Evolutionary conservation across 2,888 invertebrate species (phyloP).

Genomic region (Cinara cedri): DNA sequence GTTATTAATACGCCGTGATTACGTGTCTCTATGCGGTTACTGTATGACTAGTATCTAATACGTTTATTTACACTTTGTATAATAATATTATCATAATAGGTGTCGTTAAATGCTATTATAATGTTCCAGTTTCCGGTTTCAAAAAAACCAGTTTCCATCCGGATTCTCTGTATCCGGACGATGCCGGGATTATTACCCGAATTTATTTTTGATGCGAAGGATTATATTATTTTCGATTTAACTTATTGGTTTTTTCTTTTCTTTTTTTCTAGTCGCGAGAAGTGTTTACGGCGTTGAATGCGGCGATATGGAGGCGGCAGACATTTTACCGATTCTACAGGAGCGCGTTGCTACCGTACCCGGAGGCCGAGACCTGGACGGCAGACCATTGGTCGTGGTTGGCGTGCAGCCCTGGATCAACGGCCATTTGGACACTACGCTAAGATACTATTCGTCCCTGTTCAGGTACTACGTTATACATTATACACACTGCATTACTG

Average conservation of each 20-base stretch:
- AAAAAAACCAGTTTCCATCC: conserved; percentile 1
- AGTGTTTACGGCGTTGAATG: not conserved
- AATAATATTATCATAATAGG: too few relatives aligned
- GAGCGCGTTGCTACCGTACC: conserved; percentile 70
- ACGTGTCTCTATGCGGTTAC: not conserved
- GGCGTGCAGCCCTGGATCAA: conserved; percentile 68
- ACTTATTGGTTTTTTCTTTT: not conserved
- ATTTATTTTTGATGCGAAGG: not conserved
- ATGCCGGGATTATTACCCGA: not conserved
- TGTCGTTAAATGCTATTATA: too few relatives aligned
- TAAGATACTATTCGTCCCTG: conserved; percentile 67
- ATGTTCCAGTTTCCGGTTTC: too few relatives aligned
- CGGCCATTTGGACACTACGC: conserved; percentile 62
- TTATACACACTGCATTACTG: not conserved
- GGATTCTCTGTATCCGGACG: not conserved
- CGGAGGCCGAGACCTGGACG: conserved; percentile 72
- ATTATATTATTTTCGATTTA: not conserved
- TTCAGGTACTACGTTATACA: conserved; percentile 65
- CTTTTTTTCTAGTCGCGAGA: not conserved
- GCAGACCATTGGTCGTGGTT: conserved; percentile 70
- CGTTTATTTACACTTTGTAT: too few relatives aligned
- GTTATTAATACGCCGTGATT: too few relatives aligned
- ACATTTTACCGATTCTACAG: conserved; percentile 68
- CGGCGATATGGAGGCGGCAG: conserved; percentile 66
- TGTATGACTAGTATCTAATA: too few relatives aligned